These are phyloP conservation scores for Oryctolagus cuniculus DNA, from an alignment of 2,113 vertebrate species.

Conservation along the genomic window mOryCun1.1 NC_091439.1:64231501-64232000, in stretches of 20 bases:
- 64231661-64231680: not conserved
- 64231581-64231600: not conserved
- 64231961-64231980: slow-evolving; percentile 1
- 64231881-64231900: not conserved
- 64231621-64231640: not conserved
- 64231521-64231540: not conserved
- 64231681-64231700: not conserved
- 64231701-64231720: not conserved
- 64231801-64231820: not conserved
- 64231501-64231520: not conserved
- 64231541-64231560: not conserved
- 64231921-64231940: not conserved
- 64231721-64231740: not conserved
- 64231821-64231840: not conserved
- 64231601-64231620: not conserved
- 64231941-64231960: slow-evolving; percentile 41
- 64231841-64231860: not conserved
- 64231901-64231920: slow-evolving; percentile 51
- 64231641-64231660: not conserved
- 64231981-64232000: not conserved
- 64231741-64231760: not conserved
- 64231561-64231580: not conserved
- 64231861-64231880: not conserved
- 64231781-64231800: not conserved
- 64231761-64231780: not conserved